Percentiles rank a stretch among this genome's conserved stretches.
phyloP scores from a whole-genome alignment of 64 coral and sea anemone species.

The Acropora yongei region DNA sequence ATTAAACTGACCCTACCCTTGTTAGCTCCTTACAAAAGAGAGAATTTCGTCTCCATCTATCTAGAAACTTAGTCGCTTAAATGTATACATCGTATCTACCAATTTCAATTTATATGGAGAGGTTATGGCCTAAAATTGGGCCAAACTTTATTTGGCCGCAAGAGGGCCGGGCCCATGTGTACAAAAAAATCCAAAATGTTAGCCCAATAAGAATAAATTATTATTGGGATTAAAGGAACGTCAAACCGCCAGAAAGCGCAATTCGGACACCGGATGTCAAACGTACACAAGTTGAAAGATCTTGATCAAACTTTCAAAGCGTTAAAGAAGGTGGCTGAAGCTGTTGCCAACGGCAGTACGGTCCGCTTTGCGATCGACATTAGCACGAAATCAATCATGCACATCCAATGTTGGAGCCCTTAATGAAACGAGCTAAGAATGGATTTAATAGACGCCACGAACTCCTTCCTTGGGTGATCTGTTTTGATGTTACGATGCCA shows the following conservation, averaged over 20 bases:
- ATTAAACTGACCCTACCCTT: no score
- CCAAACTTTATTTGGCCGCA: no score
- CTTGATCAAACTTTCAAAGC: conserved; percentile 30
- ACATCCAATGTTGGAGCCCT: neutral
- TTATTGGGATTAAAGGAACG: conserved; percentile 39
- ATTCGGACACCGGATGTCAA: conserved; percentile 30
- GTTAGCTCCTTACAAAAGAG: no score
- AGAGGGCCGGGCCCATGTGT: no score
- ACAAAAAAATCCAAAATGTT: no score
- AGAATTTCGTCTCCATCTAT: no score
- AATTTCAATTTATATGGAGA: no score
- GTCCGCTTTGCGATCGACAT: conserved; percentile 39
- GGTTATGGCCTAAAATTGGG: no score
- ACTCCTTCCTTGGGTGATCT: conserved; percentile 45
- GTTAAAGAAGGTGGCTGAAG: conserved; percentile 36
- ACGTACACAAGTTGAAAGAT: conserved; percentile 40
- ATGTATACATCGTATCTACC: no score
- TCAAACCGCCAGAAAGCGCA: conserved; percentile 29
- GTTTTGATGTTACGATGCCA: conserved; percentile 26
- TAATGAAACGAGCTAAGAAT: conserved; percentile 27
- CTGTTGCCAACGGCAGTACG: conserved; percentile 43
- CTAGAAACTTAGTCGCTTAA: no score
- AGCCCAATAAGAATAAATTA: conserved; percentile 22
- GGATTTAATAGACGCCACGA: conserved; percentile 19
- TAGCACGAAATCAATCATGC: conserved; percentile 20